Base-by-base conservation (phyloP, 2,888 invertebrate genomes). In the Cantharis lateralis region DNA sequence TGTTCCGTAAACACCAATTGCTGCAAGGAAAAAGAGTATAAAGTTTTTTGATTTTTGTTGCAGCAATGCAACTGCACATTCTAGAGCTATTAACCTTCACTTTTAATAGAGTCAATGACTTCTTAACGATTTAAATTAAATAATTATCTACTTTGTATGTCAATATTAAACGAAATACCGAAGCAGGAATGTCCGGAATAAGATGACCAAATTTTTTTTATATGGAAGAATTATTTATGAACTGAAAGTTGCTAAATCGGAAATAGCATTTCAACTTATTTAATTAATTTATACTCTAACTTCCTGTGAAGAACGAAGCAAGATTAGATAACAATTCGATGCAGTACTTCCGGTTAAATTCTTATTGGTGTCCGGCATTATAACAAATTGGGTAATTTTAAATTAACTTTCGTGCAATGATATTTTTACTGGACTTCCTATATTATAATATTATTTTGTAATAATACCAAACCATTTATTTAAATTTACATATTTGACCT, bases 1-100 rank as follows among this genome's bases (percentile, higher is more conserved):
- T 84, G 91, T 89, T 26, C 91, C 91, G 84, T 91, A 91, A 24
- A 88, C 84, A 81, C 91, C 90, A 26, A 92, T 90, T 77, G 91
- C 93, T 92, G 88, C 88, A 87, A 77, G 80, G 70, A 80, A 81
- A 28, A 26, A 28, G 0, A 28, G 11, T 28, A 28, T 10, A 10
- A 28, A 28, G 2, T 0, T 11, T 28, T 10, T 28, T 10, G 10
- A 10, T 28, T 11, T 10, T 28, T 32, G 11, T 5, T 13, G 32
- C 32, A n/a, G 13, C 4, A 32, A 5, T 4, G 9, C 13, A 32
- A 32, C 5, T 48, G 48, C n/a, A 48, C 48, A 48, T 48, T 48
- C 48, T 48, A n/a, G 7, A 48, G n/a, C 48, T 7, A 48, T n/a
- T 48, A 48, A 48, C 48, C 48, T 48, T 48, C 48, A 48, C 48